A percentile compares a stretch with the other conserved stretches of the same genome.
These are phyloP conservation scores for Rhamnusium bicolor DNA, from an alignment of 2,888 invertebrate species.

Conservation along the genomic window DNA sequence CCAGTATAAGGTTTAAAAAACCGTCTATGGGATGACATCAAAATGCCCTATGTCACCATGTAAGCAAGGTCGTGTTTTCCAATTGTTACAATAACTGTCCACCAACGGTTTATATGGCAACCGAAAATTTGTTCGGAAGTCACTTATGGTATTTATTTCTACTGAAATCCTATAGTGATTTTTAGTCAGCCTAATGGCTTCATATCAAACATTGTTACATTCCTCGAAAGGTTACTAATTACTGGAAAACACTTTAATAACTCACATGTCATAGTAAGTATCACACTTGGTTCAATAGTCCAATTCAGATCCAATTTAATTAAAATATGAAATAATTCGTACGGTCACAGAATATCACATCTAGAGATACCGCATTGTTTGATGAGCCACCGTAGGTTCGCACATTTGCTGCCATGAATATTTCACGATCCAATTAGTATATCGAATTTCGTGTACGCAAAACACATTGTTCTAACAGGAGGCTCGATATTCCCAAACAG, in stretches of 20 bases:
- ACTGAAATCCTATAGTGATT: no score
- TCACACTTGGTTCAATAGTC: background rate
- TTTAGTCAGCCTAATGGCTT: no score
- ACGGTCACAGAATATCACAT: background rate
- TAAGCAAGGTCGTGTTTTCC: no score
- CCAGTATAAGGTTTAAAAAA: no score
- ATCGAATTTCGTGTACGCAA: slow-evolving; percentile 11
- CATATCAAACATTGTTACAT: background rate
- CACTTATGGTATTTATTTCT: no score
- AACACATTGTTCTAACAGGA: background rate
- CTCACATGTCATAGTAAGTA: background rate
- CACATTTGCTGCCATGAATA: slow-evolving; percentile 15
- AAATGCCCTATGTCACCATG: no score
- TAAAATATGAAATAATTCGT: background rate
- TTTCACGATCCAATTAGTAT: background rate
- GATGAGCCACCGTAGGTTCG: background rate
- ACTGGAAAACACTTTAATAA: background rate
- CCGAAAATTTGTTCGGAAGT: no score
- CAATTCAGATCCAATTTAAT: background rate
- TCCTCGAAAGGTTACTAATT: background rate
- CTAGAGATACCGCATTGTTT: slow-evolving; percentile 9
- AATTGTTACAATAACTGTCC: no score
- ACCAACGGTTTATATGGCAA: no score
- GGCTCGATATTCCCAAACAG: background rate
- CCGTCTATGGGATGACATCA: no score